Conservation (phyloP, 2,797 vertebrate species). For the Enteromius fasciolatus region DNA sequence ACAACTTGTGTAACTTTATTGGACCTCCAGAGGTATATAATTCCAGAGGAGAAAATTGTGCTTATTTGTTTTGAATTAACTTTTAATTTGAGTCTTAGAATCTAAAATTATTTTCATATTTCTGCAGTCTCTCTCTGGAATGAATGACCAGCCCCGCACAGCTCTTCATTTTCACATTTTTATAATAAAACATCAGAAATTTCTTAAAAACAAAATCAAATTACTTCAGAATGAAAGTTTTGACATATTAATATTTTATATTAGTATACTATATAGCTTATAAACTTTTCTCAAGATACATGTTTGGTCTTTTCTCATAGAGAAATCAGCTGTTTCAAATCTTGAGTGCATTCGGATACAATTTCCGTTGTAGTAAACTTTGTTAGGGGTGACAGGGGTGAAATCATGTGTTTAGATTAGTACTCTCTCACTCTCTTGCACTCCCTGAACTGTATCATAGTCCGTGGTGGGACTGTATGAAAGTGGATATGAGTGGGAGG, state of each 20-base stretch:
- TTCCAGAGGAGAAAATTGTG: too few species aligned
- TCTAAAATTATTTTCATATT: not conserved
- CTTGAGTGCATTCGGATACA: not conserved
- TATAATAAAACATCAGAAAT: not conserved
- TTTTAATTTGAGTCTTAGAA: not conserved
- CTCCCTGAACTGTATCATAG: not conserved
- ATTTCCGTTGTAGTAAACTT: not conserved
- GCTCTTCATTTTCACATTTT: not conserved
- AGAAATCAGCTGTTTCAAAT: not conserved
- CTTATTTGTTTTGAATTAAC: too few species aligned
- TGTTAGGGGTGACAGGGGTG: not conserved
- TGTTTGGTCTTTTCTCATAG: not conserved
- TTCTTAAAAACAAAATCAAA: not conserved
- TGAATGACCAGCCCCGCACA: not conserved
- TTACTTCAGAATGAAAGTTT: not conserved
- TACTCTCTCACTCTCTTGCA: not conserved
- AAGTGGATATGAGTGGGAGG: not conserved
- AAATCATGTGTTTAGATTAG: slow-evolving; percentile 13
- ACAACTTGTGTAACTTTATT: not conserved
- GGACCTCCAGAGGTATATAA: too few species aligned
- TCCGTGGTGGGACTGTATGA: not conserved
- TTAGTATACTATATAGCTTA: not conserved
- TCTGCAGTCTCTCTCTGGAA: not conserved
- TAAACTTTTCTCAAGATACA: not conserved
- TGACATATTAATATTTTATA: not conserved